phyloP scores from a whole-genome alignment of 2,113 vertebrate genomes.

The Numenius arquata region DNA sequence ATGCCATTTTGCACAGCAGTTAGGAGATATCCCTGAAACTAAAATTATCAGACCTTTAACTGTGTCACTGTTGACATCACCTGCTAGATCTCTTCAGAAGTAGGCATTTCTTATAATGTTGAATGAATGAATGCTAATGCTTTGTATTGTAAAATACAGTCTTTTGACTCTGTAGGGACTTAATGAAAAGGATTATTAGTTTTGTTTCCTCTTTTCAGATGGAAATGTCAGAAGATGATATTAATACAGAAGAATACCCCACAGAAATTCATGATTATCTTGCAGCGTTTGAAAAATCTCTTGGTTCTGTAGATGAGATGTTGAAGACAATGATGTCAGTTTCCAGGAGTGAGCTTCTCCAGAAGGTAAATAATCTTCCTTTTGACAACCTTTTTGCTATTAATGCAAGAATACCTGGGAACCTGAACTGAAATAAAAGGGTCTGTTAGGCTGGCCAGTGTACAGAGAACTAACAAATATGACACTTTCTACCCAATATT shows the following conservation, averaged over 20 bases:
- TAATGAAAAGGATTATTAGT: background rate
- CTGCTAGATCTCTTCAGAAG: background rate
- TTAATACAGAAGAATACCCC: slow-evolving; percentile 83
- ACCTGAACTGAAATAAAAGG: background rate
- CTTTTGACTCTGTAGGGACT: background rate
- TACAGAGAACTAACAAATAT: background rate
- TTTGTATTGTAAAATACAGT: background rate
- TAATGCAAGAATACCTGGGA: background rate
- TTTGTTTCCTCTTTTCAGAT: slow-evolving; percentile 43
- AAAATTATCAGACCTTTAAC: background rate
- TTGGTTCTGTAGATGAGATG: slow-evolving; percentile 82
- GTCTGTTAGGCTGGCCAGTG: background rate
- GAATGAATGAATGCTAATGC: background rate
- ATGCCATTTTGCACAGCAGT: background rate
- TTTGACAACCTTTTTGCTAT: background rate
- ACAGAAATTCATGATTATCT: slow-evolving; percentile 93
- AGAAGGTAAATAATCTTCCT: slow-evolving; percentile 76
- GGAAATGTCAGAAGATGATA: slow-evolving; percentile 73
- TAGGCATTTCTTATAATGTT: background rate
- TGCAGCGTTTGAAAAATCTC: slow-evolving; percentile 82
- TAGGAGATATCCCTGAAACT: background rate
- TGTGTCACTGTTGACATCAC: background rate
- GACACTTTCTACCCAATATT: background rate
- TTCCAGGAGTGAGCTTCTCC: slow-evolving; percentile 82
- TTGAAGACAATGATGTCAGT: slow-evolving; percentile 87